A percentile compares a stretch with the other conserved stretches of the same genome.
Evolutionary conservation across 2,113 vertebrate species (phyloP).

Genomic region (Silurus glanis): DNA sequence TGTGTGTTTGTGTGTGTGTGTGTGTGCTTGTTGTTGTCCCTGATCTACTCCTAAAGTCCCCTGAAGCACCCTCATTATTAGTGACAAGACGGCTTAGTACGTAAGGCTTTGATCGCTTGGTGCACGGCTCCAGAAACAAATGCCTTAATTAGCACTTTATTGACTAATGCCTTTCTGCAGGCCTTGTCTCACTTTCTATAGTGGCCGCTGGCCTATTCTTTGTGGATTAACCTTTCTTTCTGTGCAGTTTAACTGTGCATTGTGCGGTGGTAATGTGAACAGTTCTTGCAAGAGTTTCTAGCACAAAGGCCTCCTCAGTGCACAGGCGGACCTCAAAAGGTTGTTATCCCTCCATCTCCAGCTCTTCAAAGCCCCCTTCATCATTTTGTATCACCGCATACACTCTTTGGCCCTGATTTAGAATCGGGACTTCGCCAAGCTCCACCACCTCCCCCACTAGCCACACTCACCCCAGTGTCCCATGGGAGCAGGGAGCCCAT

Average conservation of each 20-base stretch:
- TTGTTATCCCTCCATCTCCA: conserved; percentile 48
- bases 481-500: conserved; percentile 41
- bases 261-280: conserved; percentile 56
- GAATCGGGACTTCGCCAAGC: conserved; percentile 35
- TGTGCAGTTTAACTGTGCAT: conserved; percentile 54
- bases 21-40: not conserved
- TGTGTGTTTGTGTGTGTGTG: not conserved
- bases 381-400: conserved; percentile 52
- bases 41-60: conserved; percentile 37
- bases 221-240: conserved; percentile 59
- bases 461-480: conserved; percentile 37
- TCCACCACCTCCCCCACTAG: conserved; percentile 44
- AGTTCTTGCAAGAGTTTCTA: conserved; percentile 46
- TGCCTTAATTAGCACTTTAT: conserved; percentile 61
- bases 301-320: conserved; percentile 53
- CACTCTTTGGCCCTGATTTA: conserved; percentile 46
- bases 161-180: conserved; percentile 54
- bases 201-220: conserved; percentile 51
- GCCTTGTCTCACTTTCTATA: conserved; percentile 52
- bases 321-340: conserved; percentile 53
- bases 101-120: conserved; percentile 48
- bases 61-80: conserved; percentile 45
- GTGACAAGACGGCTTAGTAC: conserved; percentile 30
- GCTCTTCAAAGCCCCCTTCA: conserved; percentile 59
- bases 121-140: conserved; percentile 51